Evolutionary conservation across 1,140 invertebrate genomes (phyloP).

Genomic region (Drosophila pruinosa): DNA sequence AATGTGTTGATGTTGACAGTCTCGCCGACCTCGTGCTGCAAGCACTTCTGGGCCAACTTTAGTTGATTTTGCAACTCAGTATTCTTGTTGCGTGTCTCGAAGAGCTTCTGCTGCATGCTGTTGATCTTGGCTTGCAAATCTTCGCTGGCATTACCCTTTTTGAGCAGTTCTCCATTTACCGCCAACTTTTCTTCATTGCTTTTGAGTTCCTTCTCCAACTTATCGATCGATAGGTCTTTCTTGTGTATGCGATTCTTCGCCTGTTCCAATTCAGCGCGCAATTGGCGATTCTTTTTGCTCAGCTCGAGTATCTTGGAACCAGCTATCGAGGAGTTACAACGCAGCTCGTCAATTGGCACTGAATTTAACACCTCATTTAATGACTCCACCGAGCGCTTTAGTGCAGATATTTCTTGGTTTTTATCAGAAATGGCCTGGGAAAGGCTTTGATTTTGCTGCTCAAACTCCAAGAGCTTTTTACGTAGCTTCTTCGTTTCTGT

Average conservation of each 20-base stretch:
- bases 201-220: conserved; percentile 83
- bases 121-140: conserved; percentile 86
- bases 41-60: conserved; percentile 85
- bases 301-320: conserved; percentile 84
- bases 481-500: conserved; percentile 58
- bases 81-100: conserved; percentile 87
- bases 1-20: conserved; percentile 83
- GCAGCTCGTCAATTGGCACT: conserved; percentile 84
- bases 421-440: conserved; percentile 76
- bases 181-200: conserved; percentile 49
- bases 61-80: conserved; percentile 86
- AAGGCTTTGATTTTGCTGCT: conserved; percentile 59
- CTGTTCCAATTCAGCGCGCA: conserved; percentile 84
- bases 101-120: conserved; percentile 85
- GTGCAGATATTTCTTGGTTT: conserved; percentile 83
- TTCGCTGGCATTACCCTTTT: conserved; percentile 78
- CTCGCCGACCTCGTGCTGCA: conserved; percentile 88
- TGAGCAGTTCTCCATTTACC: conserved; percentile 32
- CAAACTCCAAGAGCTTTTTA: conserved; percentile 54
- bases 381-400: conserved; percentile 83
- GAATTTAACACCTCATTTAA: conserved; percentile 83
- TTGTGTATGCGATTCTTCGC: conserved; percentile 79
- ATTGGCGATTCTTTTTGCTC: conserved; percentile 85
- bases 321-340: conserved; percentile 83
- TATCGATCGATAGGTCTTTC: conserved; percentile 80